Conservation (phyloP, 2,113 vertebrate species). For the Podocnemis expansa region DNA sequence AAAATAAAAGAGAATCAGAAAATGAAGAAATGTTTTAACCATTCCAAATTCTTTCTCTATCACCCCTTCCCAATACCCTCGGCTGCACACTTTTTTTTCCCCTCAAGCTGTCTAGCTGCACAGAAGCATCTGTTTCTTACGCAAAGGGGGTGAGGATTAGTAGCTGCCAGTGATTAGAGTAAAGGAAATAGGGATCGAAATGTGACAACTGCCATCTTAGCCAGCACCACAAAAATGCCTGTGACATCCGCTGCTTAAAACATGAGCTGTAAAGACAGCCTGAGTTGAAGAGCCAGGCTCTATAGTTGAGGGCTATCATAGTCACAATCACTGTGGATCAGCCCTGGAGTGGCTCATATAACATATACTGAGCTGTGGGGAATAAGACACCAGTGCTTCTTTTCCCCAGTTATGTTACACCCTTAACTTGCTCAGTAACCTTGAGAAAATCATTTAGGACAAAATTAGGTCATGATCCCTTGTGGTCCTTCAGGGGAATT, state of each 20-base stretch:
- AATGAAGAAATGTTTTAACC: not conserved
- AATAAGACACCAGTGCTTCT: not conserved
- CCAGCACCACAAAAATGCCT: not conserved
- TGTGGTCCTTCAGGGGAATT: accelerated
- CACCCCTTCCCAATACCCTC: not conserved
- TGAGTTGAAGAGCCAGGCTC: not conserved
- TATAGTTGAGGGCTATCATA: not conserved
- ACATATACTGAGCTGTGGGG: not conserved
- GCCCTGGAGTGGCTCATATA: not conserved
- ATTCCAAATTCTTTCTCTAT: not conserved
- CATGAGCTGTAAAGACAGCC: not conserved
- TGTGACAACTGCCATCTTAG: not conserved
- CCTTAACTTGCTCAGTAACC: not conserved
- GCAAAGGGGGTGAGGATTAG: not conserved
- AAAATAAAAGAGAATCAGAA: not conserved
- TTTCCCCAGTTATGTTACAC: not conserved
- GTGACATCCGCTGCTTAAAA: not conserved
- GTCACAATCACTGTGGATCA: not conserved
- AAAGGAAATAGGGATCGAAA: not conserved
- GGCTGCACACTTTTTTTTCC: not conserved
- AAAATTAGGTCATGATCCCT: not conserved
- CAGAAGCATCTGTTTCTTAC: not conserved
- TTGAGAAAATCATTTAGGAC: not conserved
- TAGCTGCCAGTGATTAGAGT: not conserved
- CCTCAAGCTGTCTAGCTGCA: not conserved